Base-by-base conservation (phyloP, 2,113 vertebrate species). In the Octodon degus region DNA sequence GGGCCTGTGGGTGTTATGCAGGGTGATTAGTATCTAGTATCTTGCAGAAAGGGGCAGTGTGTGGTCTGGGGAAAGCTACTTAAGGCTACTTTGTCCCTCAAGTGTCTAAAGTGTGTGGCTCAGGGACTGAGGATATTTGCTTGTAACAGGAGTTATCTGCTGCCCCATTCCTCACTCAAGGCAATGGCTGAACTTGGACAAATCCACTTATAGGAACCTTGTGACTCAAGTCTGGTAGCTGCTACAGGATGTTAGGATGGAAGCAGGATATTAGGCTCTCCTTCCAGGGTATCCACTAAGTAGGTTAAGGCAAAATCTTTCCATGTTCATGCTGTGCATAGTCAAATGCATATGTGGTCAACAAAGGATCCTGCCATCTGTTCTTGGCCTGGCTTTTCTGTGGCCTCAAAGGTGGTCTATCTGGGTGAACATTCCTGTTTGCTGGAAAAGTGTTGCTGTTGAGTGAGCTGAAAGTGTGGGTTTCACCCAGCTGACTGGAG, bases 1-100 rank as follows among this genome's bases (percentile, higher is more conserved):
- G 70, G 77, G 22, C 3, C 53, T 81, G 7, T 4, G 43, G 43
- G 30, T 9, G 17, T 30, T 27, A 60, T 34, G 82, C 70, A 86
- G 40, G 12, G 63, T 32, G 14, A 76, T 30, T 81, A 58, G 27
- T 34, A 25, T 43, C 43, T 62, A 34, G 34, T 40, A 16, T 60
- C 80, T 70, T 13, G 7, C 40, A 34, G 62, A 80, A 62, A 85
- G 68, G 34, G 2, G 16, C 72, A 55, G 25, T 63, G 62, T 86
- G 94, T 87, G 76, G 55, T 65, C 83, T 43, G 20, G 32, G 43
- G 4, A 14, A 74, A 74, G 40, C 55, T 81, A 81, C 94, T 81
- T 91, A 79, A 80, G 70, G 24, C 62, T 68, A 68, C 88, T 94
- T 86, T 80, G 81, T 94, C 77, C 7, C 58, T 89, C 65, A 89